A percentile compares a stretch with the other conserved stretches of the same genome.
Conservation (phyloP, 2,888 invertebrate species). For the Pyrochroa serraticornis region DNA sequence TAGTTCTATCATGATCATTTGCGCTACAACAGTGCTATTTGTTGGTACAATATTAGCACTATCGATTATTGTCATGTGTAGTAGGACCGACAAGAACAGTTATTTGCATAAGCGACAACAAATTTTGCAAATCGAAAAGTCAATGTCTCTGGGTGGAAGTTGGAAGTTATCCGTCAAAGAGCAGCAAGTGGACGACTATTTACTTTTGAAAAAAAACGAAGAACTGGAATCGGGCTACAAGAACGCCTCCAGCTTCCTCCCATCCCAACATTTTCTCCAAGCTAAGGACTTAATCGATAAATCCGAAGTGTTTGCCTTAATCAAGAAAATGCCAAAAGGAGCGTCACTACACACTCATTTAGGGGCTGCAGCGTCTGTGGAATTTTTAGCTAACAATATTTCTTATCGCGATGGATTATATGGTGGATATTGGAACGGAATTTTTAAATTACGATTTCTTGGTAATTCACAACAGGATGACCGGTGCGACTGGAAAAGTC, state of each 20-base stretch:
- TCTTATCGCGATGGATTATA: slow-evolving; percentile 69
- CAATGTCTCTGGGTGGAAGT: slow-evolving; percentile 32
- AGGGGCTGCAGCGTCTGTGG: slow-evolving; percentile 66
- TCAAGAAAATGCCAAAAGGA: slow-evolving; percentile 77
- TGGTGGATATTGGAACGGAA: slow-evolving; percentile 50
- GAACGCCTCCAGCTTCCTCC: slow-evolving; percentile 60
- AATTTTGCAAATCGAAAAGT: neutral
- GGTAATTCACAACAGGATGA: slow-evolving; percentile 39
- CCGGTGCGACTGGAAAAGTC: slow-evolving; percentile 37
- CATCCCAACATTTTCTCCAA: slow-evolving; percentile 70
- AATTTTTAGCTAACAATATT: slow-evolving; percentile 66
- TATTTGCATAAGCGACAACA: neutral
- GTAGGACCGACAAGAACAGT: neutral
- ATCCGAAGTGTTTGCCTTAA: slow-evolving; percentile 70
- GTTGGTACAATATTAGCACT: neutral
- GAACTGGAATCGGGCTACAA: slow-evolving; percentile 47
- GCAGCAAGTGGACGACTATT: slow-evolving; percentile 41
- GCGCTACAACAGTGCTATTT: neutral
- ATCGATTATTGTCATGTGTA: neutral
- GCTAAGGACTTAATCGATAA: slow-evolving; percentile 64
- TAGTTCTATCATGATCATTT: neutral
- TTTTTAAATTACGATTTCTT: slow-evolving; percentile 54
- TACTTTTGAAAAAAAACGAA: slow-evolving; percentile 44
- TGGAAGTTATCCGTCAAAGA: slow-evolving; percentile 43
- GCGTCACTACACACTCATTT: slow-evolving; percentile 74